Evolutionary conservation across 2,113 vertebrate species (phyloP).

Genomic region (Theristicus caerulescens): DNA sequence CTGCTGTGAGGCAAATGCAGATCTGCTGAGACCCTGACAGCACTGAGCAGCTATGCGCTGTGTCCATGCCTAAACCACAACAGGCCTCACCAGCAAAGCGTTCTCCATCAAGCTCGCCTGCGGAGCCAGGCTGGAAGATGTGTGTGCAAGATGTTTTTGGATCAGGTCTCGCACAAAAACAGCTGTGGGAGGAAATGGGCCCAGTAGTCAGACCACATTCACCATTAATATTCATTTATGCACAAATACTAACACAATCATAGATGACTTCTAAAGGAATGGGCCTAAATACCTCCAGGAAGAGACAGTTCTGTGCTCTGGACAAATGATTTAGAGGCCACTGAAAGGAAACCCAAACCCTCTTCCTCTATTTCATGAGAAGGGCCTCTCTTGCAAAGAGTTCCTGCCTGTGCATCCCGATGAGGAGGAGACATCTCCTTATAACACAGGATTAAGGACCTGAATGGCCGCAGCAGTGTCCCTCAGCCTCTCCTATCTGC

Average conservation of each 20-base stretch:
- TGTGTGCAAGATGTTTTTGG: conserved; percentile 27
- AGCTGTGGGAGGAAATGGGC: conserved; percentile 43
- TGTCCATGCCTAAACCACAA: conserved; percentile 44
- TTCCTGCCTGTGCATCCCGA: not conserved
- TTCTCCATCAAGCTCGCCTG: not conserved
- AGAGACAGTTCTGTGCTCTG: not conserved
- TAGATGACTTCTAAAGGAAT: conserved; percentile 35
- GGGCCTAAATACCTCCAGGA: not conserved
- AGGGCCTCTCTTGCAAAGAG: not conserved
- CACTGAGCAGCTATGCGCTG: conserved; percentile 7
- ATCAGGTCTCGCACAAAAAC: conserved; percentile 7
- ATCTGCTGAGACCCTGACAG: conserved; percentile 24
- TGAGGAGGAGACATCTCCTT: not conserved
- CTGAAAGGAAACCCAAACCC: conserved; percentile 14
- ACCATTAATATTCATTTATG: conserved; percentile 59
- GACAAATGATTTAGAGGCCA: conserved; percentile 38
- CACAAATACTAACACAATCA: conserved; percentile 24
- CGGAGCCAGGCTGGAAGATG: not conserved
- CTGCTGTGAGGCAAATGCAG: not conserved
- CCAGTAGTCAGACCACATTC: conserved; percentile 52
- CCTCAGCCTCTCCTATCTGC: not conserved
- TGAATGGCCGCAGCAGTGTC: not conserved
- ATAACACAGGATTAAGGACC: not conserved
- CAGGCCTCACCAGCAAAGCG: not conserved
- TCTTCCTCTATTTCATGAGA: not conserved